Conservation (phyloP, 2,797 vertebrate species). For the Geotrypetes seraphini region DNA sequence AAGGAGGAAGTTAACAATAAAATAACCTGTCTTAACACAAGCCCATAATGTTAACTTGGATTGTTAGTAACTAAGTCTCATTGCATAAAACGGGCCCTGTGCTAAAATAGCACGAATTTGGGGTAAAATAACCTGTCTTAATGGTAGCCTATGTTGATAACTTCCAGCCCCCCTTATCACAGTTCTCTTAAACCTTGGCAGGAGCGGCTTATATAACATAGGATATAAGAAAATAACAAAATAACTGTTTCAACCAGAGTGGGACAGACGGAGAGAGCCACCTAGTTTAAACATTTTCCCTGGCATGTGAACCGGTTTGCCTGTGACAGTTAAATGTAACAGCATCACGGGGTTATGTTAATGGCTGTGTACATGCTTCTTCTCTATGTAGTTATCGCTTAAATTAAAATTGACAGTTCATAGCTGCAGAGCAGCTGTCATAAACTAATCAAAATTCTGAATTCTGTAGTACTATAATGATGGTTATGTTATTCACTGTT, state of each 20-base stretch:
- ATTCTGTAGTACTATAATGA: neutral
- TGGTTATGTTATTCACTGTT: neutral
- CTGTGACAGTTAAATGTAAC: conserved; percentile 11
- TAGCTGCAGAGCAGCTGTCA: neutral
- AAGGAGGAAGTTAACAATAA: no score
- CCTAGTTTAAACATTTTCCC: conserved; percentile 13
- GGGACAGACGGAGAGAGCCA: conserved; percentile 14
- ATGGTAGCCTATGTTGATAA: no score
- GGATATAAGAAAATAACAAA: neutral
- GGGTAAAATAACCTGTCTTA: no score
- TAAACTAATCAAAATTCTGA: conserved; percentile 1
- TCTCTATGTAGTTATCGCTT: conserved; percentile 9
- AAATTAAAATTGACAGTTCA: conserved; percentile 7
- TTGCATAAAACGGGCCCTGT: no score
- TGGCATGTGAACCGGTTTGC: conserved; percentile 1
- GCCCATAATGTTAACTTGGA: no score
- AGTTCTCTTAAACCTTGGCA: no score
- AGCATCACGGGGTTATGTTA: neutral
- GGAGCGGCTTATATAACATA: no score
- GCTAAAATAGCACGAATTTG: no score
- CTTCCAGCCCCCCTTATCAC: no score
- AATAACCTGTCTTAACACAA: no score
- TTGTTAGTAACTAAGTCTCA: no score
- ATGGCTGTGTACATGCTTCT: neutral
- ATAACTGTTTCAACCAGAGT: neutral